Base-by-base conservation (phyloP, 2,113 vertebrate genomes). In the Fregata magnificens region DNA sequence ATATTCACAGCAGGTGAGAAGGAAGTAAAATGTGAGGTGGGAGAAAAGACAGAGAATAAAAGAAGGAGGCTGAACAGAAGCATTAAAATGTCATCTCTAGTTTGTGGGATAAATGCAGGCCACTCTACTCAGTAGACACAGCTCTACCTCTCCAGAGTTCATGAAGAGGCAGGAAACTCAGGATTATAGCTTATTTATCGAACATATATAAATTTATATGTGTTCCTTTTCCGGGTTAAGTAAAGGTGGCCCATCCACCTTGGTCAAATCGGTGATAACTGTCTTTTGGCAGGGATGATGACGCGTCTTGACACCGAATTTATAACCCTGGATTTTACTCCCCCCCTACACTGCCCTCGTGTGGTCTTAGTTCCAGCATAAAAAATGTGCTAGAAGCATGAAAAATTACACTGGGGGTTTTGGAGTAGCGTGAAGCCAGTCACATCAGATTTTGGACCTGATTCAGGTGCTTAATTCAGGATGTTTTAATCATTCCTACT, bases 321-420 rank as follows among this genome's bases (percentile, higher is more conserved):
- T 6, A 1, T 29, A 10, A 81, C 29, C 8, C 26, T 83, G 42
- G 38, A 32, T 93, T 95, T 94, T 86, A 86, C n/a, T 88, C 12
- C 11, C 87, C 80, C 87, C 25, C 49, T 70, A 61, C 61, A 83
- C 94, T 95, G 95, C 94, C 94, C 95, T 82, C 88, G 0, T 95
- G 95, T 90, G 94, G 86, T 90, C 47, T 59, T 67, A 50, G 50
- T 47, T 93, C 16, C 52, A 59, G 50, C 29, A 42, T 4, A 82
- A 66, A 69, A 69, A 32, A 9, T 6, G 4, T 26, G 22, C 77
- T 67, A 26, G 62, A 72, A 85, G 31, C 22, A 32, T 26, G 22
- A 16, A 81, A 17, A 40, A 34, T 36, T 13, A 22, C 13, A 4
- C 14, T 53, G 13, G 26, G 7, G 3, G 6, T 44, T 91, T 81